These are phyloP conservation scores for Orycteropus afer DNA, from an alignment of 2,113 vertebrate species.

Conservation along the genomic window DNA sequence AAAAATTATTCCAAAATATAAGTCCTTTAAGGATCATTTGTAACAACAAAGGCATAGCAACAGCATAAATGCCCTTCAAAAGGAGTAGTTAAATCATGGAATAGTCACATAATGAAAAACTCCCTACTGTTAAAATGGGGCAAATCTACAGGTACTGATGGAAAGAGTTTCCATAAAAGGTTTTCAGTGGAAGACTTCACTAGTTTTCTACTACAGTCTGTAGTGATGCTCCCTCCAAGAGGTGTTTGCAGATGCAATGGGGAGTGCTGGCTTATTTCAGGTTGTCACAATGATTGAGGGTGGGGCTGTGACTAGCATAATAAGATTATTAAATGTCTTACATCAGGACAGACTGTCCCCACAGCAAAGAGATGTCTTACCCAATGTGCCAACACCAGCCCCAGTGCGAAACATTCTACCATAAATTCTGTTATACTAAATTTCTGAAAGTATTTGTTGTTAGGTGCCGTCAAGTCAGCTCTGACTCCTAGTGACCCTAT, in stretches of 20 bases:
- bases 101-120: background rate
- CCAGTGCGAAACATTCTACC: background rate
- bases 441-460: background rate
- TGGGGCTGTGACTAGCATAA: background rate
- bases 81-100: background rate
- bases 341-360: background rate
- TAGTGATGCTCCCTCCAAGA: background rate
- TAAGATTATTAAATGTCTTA: background rate
- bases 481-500: too few species aligned
- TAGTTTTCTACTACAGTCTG: background rate
- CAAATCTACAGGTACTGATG: background rate
- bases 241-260: background rate
- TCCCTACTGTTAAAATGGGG: background rate
- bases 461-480: too few species aligned
- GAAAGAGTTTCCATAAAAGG: background rate
- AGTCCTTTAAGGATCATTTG: background rate
- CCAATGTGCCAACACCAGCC: background rate
- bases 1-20: background rate
- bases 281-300: background rate
- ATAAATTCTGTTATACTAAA: background rate
- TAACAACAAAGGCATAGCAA: background rate
- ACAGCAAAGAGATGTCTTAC: background rate
- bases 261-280: background rate
- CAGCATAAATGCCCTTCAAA: background rate
- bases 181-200: background rate